phyloP scores from a whole-genome alignment of 2,888 invertebrate species.

The Microplitis deprimator region DNA sequence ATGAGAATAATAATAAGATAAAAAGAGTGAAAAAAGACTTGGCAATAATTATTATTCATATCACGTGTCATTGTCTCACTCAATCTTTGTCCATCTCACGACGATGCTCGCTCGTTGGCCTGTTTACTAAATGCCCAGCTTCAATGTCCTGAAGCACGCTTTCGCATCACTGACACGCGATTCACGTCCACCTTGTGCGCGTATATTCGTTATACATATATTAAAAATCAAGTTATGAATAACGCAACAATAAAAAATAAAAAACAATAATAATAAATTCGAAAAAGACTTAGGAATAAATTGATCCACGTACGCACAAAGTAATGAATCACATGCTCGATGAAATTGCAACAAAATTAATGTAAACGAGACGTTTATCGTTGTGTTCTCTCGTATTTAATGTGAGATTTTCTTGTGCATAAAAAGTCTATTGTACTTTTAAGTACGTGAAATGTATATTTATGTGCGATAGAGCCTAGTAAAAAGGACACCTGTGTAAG shows the following conservation, averaged over 20 bases:
- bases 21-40: neutral
- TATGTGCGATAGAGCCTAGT: conserved; percentile 55
- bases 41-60: conserved; percentile 48
- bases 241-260: conserved; percentile 1
- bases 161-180: conserved; percentile 41
- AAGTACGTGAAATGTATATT: conserved; percentile 49
- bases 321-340: conserved; percentile 15
- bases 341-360: conserved; percentile 30
- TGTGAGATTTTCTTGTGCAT: conserved; percentile 27
- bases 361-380: conserved; percentile 40
- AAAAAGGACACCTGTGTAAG: conserved; percentile 60
- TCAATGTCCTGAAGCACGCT: conserved; percentile 50
- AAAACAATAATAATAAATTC: neutral
- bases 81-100: conserved; percentile 36
- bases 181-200: conserved; percentile 13
- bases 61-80: conserved; percentile 35
- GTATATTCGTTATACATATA: neutral
- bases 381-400: conserved; percentile 24
- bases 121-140: conserved; percentile 54
- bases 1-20: neutral
- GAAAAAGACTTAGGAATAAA: conserved; percentile 2
- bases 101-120: conserved; percentile 47
- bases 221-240: conserved; percentile 6
- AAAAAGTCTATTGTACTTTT: neutral
- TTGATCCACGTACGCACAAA: conserved; percentile 27